Evolutionary conservation across 1,140 invertebrate species (phyloP).

Genomic region (Latrodectus geometricus): DNA sequence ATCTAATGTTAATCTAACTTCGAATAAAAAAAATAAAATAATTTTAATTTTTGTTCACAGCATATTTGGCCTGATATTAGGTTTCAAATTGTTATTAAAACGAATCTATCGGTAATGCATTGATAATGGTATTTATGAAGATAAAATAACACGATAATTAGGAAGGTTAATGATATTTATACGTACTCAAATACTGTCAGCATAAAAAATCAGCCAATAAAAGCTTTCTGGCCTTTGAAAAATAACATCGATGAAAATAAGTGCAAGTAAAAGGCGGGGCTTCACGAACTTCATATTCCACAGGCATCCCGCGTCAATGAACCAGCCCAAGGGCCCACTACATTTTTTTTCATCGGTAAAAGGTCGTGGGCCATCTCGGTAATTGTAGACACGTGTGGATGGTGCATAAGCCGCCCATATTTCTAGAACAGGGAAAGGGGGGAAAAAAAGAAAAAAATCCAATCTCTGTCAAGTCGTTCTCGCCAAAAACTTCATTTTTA

Average conservation of each 20-base stretch:
- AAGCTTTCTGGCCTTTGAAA: too few species aligned
- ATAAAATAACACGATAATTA: background rate
- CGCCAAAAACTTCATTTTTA: background rate
- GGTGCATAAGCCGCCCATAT: background rate
- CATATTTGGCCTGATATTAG: too few species aligned
- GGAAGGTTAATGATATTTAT: too few species aligned
- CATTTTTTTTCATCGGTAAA: background rate
- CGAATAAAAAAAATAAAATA: too few species aligned
- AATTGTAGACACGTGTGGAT: background rate
- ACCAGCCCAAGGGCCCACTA: slow-evolving; percentile 14
- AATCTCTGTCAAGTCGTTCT: too few species aligned
- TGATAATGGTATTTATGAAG: background rate
- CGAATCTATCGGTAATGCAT: background rate
- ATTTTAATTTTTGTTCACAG: too few species aligned
- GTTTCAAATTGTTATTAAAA: too few species aligned
- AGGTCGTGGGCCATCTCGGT: background rate
- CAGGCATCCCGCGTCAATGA: slow-evolving; percentile 37
- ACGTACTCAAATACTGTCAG: too few species aligned
- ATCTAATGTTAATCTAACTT: too few species aligned
- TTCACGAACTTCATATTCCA: slow-evolving; percentile 7
- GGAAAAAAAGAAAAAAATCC: too few species aligned
- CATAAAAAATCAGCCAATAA: too few species aligned
- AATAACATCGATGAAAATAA: too few species aligned
- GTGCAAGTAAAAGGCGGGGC: slow-evolving; percentile 1
- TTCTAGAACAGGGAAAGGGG: background rate